Evolutionary conservation across 2,113 vertebrate species (phyloP).

Genomic region (Opisthocomus hoazin): DNA sequence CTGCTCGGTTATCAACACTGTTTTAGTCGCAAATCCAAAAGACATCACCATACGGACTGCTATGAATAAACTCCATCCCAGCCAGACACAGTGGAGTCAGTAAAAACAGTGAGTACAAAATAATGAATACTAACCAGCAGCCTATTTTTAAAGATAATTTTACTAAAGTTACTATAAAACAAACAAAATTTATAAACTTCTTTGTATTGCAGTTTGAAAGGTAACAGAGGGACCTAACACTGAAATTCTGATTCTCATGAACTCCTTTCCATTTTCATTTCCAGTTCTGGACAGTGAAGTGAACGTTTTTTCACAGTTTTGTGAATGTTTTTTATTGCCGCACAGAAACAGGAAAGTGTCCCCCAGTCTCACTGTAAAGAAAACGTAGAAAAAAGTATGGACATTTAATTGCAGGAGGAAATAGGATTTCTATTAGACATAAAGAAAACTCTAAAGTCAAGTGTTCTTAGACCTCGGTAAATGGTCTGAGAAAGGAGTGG

Average conservation of each 20-base stretch:
- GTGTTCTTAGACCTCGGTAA: neutral
- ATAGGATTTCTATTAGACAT: neutral
- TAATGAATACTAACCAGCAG: neutral
- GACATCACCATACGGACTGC: neutral
- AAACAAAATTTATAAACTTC: neutral
- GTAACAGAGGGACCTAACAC: neutral
- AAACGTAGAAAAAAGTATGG: neutral
- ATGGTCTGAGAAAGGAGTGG: neutral
- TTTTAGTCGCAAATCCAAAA: neutral
- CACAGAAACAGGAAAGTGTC: neutral
- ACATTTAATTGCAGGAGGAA: neutral
- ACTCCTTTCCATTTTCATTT: neutral
- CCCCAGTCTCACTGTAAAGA: neutral
- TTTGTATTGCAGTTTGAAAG: neutral
- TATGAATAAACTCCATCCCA: neutral
- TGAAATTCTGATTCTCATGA: neutral
- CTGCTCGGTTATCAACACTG: neutral
- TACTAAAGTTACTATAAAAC: neutral
- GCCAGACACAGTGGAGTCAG: neutral
- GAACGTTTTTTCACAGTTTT: too few relatives aligned
- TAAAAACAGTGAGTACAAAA: neutral
- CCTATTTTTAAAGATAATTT: neutral
- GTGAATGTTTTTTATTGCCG: neutral
- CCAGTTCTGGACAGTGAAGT: neutral
- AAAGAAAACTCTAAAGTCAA: neutral